A percentile compares a stretch with the other conserved stretches of the same genome.
Conservation (phyloP, 2,888 invertebrate genomes). For the Zaprionus bogoriensis region DNA sequence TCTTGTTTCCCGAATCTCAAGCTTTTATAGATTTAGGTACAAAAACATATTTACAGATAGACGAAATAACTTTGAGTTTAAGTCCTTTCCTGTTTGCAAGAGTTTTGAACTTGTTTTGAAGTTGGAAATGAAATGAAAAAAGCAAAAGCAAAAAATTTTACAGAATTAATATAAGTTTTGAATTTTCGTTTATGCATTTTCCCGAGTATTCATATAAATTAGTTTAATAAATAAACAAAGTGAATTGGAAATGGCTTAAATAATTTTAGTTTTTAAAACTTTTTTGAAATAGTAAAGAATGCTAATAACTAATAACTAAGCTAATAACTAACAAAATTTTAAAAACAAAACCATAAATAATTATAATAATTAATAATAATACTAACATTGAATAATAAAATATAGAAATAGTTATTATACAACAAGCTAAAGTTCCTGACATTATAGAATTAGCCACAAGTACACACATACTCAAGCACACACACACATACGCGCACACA, state of each 20-base stretch:
- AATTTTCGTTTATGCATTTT: too few relatives aligned
- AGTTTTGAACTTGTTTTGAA: too few relatives aligned
- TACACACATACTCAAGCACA: constrained; percentile 6
- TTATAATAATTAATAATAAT: background rate
- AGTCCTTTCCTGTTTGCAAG: constrained; percentile 7
- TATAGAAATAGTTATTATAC: background rate
- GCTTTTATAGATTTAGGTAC: background rate
- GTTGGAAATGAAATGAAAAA: background rate
- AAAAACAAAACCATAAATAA: too few relatives aligned
- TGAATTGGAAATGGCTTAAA: too few relatives aligned
- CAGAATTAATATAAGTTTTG: background rate
- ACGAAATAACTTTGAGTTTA: background rate
- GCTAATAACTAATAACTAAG: too few relatives aligned
- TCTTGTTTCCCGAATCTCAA: constrained; percentile 5
- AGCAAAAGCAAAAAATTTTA: background rate
- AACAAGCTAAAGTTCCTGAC: too few relatives aligned
- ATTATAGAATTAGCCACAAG: background rate
- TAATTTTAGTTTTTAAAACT: too few relatives aligned
- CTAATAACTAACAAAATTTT: too few relatives aligned
- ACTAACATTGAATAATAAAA: background rate
- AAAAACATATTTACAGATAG: constrained; percentile 1
- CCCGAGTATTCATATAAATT: too few relatives aligned
- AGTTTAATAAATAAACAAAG: too few relatives aligned
- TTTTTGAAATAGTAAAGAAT: too few relatives aligned
- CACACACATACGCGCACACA: constrained; percentile 3